Evolutionary conservation across 2,797 vertebrate species (phyloP).

Genomic region (Myiotriccus ornatus): DNA sequence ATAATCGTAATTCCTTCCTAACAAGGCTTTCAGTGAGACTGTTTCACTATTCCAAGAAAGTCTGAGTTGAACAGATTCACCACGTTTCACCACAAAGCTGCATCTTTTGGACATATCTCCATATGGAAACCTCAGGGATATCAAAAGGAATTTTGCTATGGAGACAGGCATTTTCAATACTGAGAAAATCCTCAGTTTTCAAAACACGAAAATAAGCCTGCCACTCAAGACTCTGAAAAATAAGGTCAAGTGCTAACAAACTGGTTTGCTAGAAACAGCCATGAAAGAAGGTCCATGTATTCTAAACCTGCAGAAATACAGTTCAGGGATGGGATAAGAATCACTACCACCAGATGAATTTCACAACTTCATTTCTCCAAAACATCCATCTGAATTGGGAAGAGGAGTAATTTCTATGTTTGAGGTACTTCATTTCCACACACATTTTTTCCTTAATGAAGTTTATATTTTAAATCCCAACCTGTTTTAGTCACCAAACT

Average conservation of each 20-base stretch:
- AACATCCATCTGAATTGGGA: background rate
- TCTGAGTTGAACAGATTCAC: background rate
- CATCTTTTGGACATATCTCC: background rate
- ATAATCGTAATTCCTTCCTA: slow-evolving; percentile 6
- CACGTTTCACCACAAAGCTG: background rate
- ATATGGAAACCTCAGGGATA: background rate
- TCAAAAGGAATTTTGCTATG: background rate
- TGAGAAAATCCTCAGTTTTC: background rate
- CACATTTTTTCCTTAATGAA: background rate
- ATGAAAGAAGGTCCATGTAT: background rate
- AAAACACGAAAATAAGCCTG: background rate
- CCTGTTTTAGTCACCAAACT: background rate
- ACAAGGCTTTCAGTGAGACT: background rate
- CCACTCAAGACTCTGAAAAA: background rate
- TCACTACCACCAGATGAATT: background rate
- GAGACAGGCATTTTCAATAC: background rate
- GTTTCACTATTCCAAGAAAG: background rate
- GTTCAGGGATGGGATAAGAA: background rate
- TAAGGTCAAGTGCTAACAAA: background rate
- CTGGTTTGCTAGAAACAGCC: background rate
- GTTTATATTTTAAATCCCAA: background rate
- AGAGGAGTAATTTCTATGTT: background rate
- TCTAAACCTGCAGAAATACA: background rate
- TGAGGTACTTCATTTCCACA: background rate
- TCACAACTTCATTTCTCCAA: background rate